These are phyloP conservation scores for Axis porcinus DNA, from an alignment of 2,113 vertebrate genomes.

Conservation along the genomic window DNA sequence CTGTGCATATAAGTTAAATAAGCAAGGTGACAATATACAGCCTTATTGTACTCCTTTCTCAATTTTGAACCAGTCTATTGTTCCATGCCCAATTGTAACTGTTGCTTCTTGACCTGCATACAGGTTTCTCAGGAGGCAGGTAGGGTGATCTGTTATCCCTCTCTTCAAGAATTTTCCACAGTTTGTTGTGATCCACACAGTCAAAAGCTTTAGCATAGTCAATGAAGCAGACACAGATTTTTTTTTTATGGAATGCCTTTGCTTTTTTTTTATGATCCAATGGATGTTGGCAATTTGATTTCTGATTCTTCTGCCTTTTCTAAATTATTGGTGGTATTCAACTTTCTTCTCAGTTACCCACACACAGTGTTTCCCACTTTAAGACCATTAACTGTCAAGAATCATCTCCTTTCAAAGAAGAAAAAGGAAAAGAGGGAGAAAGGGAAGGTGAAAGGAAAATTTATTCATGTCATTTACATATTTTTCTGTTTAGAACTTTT, in stretches of 20 bases:
- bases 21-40: not conserved
- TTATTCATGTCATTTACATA: not conserved
- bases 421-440: not conserved
- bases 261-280: not conserved
- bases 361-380: not conserved
- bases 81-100: not conserved
- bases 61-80: not conserved
- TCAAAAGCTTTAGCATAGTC: not conserved
- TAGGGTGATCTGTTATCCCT: not conserved
- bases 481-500: not conserved
- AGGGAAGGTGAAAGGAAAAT: not conserved
- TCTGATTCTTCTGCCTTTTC: not conserved
- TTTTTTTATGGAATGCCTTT: not conserved
- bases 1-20: not conserved
- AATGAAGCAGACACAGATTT: not conserved
- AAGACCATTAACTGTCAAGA: not conserved
- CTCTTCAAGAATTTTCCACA: not conserved
- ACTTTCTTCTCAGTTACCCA: not conserved
- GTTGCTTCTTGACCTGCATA: not conserved
- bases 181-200: not conserved
- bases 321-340: not conserved
- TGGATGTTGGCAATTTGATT: not conserved
- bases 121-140: not conserved
- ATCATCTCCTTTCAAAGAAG: not conserved
- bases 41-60: not conserved